These are phyloP conservation scores for Excalfactoria chinensis DNA, from an alignment of 2,113 vertebrate species.

Conservation along the genomic window DNA sequence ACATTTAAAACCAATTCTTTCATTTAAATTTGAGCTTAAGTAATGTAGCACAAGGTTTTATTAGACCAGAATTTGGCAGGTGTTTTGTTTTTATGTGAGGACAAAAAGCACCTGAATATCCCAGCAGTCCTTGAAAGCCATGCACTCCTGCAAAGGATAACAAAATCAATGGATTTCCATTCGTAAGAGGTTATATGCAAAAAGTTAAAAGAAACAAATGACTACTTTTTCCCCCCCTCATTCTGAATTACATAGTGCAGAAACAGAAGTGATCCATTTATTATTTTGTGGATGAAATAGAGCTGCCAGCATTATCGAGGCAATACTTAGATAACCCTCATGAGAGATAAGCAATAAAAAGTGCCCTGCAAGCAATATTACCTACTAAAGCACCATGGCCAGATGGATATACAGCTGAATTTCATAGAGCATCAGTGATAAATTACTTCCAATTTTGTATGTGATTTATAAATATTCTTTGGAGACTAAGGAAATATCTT, in stretches of 20 bases:
- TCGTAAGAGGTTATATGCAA: not conserved
- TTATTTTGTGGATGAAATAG: constrained; percentile 53
- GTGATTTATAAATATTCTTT: constrained; percentile 76
- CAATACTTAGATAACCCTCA: constrained; percentile 72
- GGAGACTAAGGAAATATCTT: constrained; percentile 61
- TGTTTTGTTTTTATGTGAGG: not conserved
- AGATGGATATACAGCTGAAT: constrained; percentile 78
- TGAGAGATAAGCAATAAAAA: constrained; percentile 79
- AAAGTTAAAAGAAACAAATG: constrained; percentile 21
- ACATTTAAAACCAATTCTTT: not conserved
- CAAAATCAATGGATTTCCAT: not conserved
- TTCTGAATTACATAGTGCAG: not conserved
- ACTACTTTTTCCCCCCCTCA: rapidly evolving
- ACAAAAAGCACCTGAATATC: not conserved
- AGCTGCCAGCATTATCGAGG: constrained; percentile 55
- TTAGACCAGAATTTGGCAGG: not conserved
- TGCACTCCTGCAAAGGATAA: not conserved
- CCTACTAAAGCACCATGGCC: constrained; percentile 74
- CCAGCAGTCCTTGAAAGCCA: not conserved
- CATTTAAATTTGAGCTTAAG: not conserved
- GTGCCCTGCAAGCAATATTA: constrained; percentile 74
- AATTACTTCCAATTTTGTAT: constrained; percentile 79
- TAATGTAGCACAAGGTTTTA: not conserved
- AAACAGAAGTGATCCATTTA: constrained; percentile 30
- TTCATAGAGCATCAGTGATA: constrained; percentile 70